Evolutionary conservation across 2,888 invertebrate genomes (phyloP).

Genomic region (Lasius fuliginosus): DNA sequence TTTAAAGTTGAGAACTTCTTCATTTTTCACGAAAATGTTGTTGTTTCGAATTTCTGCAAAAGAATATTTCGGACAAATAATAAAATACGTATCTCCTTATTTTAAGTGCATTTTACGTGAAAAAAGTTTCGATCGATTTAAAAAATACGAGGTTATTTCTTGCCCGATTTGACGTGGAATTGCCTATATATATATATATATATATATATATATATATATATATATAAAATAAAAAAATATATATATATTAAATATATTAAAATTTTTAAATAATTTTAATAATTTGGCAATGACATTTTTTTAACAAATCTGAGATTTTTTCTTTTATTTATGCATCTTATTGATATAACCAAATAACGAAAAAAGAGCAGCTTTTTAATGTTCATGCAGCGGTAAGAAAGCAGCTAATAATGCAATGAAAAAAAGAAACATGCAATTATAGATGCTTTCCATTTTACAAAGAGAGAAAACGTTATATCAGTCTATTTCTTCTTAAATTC

Average conservation of each 20-base stretch:
- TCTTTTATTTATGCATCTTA: not conserved
- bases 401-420: not conserved
- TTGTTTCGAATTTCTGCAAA: no score
- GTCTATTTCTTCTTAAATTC: not conserved
- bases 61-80: no score
- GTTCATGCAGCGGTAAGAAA: slow-evolving; percentile 25
- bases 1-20: no score
- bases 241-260: not conserved
- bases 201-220: not conserved
- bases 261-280: slow-evolving; percentile 1
- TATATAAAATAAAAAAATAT: not conserved
- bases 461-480: slow-evolving; percentile 18
- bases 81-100: no score
- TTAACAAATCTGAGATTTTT: not conserved
- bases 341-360: not conserved
- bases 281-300: not conserved
- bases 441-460: not conserved
- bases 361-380: not conserved
- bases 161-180: no score
- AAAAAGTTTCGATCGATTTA: no score
- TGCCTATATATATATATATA: not conserved
- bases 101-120: no score
- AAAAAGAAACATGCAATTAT: slow-evolving; percentile 35
- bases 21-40: no score
- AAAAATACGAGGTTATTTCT: no score